phyloP scores from a whole-genome alignment of 1,140 invertebrate genomes.

The Dreissena polymorpha region DNA sequence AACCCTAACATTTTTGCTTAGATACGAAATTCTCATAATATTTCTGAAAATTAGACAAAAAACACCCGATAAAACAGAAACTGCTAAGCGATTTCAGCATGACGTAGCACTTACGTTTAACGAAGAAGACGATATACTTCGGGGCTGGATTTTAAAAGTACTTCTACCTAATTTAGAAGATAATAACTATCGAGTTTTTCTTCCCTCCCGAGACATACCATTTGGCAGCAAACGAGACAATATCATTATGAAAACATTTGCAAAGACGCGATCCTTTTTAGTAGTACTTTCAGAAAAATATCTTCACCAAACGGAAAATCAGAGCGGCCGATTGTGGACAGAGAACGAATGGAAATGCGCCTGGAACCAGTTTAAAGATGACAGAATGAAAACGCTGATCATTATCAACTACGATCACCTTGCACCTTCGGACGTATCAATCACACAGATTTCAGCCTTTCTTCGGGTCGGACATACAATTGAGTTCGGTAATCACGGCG shows the following conservation, averaged over 20 bases:
- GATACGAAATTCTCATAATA: no score
- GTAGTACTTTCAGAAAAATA: no score
- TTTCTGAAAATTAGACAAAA: background rate
- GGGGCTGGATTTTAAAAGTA: conserved; percentile 16
- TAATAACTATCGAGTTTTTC: conserved; percentile 5
- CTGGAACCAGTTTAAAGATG: conserved; percentile 15
- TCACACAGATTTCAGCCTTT: conserved; percentile 26
- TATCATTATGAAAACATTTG: background rate
- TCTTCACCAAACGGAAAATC: no score
- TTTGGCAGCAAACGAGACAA: no score
- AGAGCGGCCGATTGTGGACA: no score
- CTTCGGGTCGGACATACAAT: conserved; percentile 23
- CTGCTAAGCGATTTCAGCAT: background rate
- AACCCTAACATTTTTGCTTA: no score
- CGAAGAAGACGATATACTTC: conserved; percentile 15
- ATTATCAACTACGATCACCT: conserved; percentile 26
- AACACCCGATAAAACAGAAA: background rate
- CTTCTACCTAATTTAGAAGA: background rate
- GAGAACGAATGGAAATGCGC: no score
- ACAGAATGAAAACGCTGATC: conserved; percentile 15
- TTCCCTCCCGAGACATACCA: conserved; percentile 7
- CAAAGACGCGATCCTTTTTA: background rate
- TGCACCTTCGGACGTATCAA: conserved; percentile 10
- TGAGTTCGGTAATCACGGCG: background rate
- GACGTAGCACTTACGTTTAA: conserved; percentile 29